Base-by-base conservation (phyloP, 1,140 invertebrate genomes). In the Calliphora vicina region DNA sequence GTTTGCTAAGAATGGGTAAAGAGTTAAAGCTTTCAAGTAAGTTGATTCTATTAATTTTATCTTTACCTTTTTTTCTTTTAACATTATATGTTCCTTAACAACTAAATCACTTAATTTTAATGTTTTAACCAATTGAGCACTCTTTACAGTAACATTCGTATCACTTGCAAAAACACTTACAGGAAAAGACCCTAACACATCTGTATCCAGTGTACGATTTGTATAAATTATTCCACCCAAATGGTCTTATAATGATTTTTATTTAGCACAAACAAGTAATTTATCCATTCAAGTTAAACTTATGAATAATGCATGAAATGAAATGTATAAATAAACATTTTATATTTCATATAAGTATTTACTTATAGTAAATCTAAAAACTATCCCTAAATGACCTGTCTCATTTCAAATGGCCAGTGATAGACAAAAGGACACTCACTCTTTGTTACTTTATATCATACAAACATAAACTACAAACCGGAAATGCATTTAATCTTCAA, bases 321-420 rank as follows among this genome's bases (percentile, higher is more conserved):
- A 10, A 23, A 23, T 23, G n/a, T 9, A 20, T 23, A 67, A n/a
- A 67, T 67, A 67, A 67, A 67, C 23, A 35, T 23, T 67, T 67
- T 23, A 67, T 67, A 25, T 67, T 67, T 23, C n/a, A n/a, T n/a
- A n/a, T n/a, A n/a, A n/a, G 1, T 23, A 10, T 23, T 6, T 67
- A n/a, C 15, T n/a, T n/a, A 25, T 25, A 67, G n/a, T 10, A 67
- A 23, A 23, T 20, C 23, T 23, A 9, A 67, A 67, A 67, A 67
- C n/a, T 67, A 67, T 67, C n/a, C 61, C n/a, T 23, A 67, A 67
- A 67, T 67, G 61, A 67, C n/a, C 61, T 67, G 61, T 67, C 61
- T 35, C 6, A 20, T 20, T 67, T 67, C 61, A 67, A 67, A 20
- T 67, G 9, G 9, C 5, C n/a, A 5, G n/a, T 23, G 6, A 2